phyloP scores from a whole-genome alignment of 2,113 vertebrate species.

The Hippocampus comes region DNA sequence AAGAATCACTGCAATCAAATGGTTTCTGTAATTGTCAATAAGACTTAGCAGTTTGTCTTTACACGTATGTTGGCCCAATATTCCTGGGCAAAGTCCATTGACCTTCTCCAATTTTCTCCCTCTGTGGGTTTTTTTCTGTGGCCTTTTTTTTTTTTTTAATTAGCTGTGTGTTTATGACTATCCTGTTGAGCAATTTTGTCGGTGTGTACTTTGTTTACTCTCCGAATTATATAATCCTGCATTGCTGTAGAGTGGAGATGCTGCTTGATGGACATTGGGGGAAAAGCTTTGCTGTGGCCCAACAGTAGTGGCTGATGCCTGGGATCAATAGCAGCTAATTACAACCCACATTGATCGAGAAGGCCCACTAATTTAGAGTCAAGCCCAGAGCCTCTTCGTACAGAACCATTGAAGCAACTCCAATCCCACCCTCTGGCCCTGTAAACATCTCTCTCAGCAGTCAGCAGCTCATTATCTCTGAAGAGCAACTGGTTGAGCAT shows the following conservation, averaged over 20 bases:
- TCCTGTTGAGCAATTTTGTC: neutral
- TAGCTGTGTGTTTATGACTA: neutral
- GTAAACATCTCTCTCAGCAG: constrained; percentile 68
- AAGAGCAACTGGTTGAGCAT: constrained; percentile 59
- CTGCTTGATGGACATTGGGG: constrained; percentile 61
- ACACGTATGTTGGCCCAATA: neutral
- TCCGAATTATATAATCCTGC: constrained; percentile 50
- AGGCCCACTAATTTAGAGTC: constrained; percentile 69
- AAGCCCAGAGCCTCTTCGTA: constrained; percentile 46
- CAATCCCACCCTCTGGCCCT: constrained; percentile 56
- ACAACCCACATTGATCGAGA: constrained; percentile 72
- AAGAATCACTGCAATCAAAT: neutral
- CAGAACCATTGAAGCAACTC: constrained; percentile 55
- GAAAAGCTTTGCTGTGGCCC: constrained; percentile 65
- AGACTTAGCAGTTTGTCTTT: no score
- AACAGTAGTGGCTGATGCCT: constrained; percentile 68
- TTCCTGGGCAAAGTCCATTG: neutral
- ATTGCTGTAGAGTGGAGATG: constrained; percentile 41
- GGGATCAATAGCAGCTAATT: constrained; percentile 78
- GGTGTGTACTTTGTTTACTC: constrained; percentile 55
- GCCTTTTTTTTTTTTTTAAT: neutral
- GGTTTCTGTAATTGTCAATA: neutral
- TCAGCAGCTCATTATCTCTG: constrained; percentile 64
- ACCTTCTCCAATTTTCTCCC: neutral
- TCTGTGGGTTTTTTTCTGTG: neutral